Conservation (phyloP, 2,113 vertebrate species). For the Sturnus vulgaris region DNA sequence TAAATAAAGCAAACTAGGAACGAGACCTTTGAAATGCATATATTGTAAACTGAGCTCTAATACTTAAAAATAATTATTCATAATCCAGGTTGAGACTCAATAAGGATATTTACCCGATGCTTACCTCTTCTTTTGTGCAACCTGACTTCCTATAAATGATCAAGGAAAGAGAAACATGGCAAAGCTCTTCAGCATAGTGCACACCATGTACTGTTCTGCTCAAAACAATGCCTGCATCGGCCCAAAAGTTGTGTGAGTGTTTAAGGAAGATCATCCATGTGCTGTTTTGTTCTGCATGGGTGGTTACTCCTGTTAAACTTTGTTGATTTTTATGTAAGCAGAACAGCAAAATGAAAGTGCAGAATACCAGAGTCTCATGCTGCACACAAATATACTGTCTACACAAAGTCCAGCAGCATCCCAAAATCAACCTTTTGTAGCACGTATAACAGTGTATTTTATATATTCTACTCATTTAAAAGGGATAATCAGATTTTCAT, state of each 20-base stretch:
- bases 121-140: neutral
- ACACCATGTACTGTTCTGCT: neutral
- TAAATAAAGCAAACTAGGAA: neutral
- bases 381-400: neutral
- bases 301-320: neutral
- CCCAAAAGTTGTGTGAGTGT: neutral
- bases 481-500: neutral
- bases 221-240: neutral
- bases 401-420: neutral
- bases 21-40: neutral
- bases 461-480: neutral
- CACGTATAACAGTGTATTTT: neutral
- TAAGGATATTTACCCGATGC: neutral
- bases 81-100: neutral
- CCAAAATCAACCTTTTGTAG: neutral
- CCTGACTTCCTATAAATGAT: neutral
- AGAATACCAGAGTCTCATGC: neutral
- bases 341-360: neutral
- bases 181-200: neutral
- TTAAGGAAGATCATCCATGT: neutral
- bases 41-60: neutral
- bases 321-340: neutral
- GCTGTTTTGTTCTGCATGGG: neutral
- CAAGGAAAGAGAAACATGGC: neutral
- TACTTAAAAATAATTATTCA: neutral